phyloP scores from a whole-genome alignment of 2,113 vertebrate genomes.

The Athene cunicularia region DNA sequence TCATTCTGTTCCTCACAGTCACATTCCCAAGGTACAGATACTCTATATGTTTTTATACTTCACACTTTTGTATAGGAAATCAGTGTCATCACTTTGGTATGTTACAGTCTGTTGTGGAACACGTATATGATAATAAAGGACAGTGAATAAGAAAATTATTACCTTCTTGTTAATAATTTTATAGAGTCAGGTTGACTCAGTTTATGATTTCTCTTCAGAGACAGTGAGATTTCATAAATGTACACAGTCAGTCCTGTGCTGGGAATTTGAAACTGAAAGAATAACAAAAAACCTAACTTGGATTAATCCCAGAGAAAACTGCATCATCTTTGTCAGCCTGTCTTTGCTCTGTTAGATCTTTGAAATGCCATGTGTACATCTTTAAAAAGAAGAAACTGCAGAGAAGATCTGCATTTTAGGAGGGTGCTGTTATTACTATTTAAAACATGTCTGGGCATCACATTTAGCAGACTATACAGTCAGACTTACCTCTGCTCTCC shows the following conservation, averaged over 20 bases:
- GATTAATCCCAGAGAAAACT: background rate
- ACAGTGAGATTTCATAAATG: background rate
- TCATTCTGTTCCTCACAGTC: background rate
- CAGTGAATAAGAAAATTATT: background rate
- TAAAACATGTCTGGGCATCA: background rate
- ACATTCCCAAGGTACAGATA: background rate
- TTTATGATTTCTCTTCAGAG: background rate
- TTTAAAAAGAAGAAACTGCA: background rate
- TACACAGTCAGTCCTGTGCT: background rate
- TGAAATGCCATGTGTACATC: background rate
- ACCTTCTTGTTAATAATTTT: background rate
- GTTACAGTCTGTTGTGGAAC: background rate
- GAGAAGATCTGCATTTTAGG: background rate
- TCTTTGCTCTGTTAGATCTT: background rate
- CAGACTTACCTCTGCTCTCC: background rate
- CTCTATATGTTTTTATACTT: background rate
- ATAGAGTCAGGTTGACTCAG: background rate
- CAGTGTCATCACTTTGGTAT: background rate
- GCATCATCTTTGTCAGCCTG: rapidly evolving
- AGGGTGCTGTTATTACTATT: background rate
- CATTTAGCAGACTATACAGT: background rate
- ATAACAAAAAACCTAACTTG: background rate
- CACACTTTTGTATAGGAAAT: background rate
- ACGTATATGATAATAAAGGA: background rate
- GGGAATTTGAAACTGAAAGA: background rate